Base-by-base conservation (phyloP, 1,140 invertebrate genomes). In the Trigoniulus corallinus region DNA sequence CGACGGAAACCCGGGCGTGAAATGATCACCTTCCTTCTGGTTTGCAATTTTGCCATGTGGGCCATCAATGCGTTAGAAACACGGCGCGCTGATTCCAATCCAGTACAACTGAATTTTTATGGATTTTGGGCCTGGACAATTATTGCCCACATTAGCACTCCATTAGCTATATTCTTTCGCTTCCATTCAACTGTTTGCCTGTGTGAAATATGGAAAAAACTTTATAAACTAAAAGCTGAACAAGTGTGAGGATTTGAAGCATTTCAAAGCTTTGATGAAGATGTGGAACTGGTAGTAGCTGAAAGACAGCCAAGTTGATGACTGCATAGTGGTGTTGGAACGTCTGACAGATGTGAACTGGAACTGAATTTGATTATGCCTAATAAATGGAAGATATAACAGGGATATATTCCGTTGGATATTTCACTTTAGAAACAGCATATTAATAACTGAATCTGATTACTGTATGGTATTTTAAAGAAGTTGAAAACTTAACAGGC, bases 141-240 rank as follows among this genome's bases (percentile, higher is more conserved):
- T 56, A 95, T 97, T 29, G 93, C 86, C 0, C 88, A 94, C 63
- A 83, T 95, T 2, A 88, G 88, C 0, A 92, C 94, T 80, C 93
- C 92, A 0, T 65, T 96, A 52, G 85, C 89, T 1, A 96, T 97
- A 52, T 97, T 96, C 68, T 96, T 94, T 69, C 75, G 92, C 46
- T 95, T 50, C 21, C 48, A 50, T 23, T 95, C 69, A 86, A 96
- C 91, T 0, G 92, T 96, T 7, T 96, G 92, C 62, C 71, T 97
- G 21, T 95, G 91, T 64, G 93, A 97, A 68, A 92, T 96, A 55
- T 97, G 93, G 93, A 94, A 94, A 66, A 74, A 88, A 54, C 86
- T 89, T n/a, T 96, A 96, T 64, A 94, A 94, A 68, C 81, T 88
- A 54, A 91, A 91, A 61, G 7, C 29, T 7, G 29, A 34, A 15